These are phyloP conservation scores for Phoeniculus purpureus DNA, from an alignment of 2,797 vertebrate species.

Conservation along the genomic window DNA sequence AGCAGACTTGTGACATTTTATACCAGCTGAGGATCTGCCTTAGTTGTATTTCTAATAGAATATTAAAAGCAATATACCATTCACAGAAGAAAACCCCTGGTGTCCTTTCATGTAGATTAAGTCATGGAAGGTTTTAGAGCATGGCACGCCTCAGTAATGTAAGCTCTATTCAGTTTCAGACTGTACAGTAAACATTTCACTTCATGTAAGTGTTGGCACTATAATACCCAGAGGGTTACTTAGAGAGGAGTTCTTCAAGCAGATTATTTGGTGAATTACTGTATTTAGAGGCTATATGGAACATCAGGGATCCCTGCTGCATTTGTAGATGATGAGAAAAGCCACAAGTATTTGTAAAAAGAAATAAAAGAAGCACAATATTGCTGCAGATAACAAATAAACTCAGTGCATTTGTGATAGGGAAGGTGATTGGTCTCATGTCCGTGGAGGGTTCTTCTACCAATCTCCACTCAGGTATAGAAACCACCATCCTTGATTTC, in stretches of 20 bases:
- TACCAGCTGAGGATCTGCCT: not conserved
- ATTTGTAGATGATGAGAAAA: not conserved
- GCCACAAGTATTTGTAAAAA: not conserved
- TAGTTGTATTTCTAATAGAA: not conserved
- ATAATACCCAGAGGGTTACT: not conserved
- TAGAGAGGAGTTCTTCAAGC: not conserved
- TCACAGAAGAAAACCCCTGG: not conserved
- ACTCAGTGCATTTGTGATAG: not conserved
- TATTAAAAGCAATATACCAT: not conserved
- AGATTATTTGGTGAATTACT: not conserved
- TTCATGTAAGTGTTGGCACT: not conserved
- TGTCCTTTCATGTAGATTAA: not conserved
- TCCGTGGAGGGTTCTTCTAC: not conserved
- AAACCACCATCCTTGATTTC: not conserved
- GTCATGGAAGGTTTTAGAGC: not conserved
- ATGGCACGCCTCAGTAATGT: not conserved
- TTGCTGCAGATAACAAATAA: not conserved
- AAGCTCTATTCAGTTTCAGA: not conserved
- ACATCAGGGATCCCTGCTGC: not conserved
- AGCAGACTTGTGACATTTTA: constrained; percentile 17
- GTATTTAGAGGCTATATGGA: not conserved
- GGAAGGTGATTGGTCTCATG: not conserved
- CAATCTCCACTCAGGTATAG: not conserved
- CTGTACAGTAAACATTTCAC: not conserved
- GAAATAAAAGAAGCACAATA: not conserved